phyloP scores from a whole-genome alignment of 1,140 invertebrate species.

The Aphidius ervi region DNA sequence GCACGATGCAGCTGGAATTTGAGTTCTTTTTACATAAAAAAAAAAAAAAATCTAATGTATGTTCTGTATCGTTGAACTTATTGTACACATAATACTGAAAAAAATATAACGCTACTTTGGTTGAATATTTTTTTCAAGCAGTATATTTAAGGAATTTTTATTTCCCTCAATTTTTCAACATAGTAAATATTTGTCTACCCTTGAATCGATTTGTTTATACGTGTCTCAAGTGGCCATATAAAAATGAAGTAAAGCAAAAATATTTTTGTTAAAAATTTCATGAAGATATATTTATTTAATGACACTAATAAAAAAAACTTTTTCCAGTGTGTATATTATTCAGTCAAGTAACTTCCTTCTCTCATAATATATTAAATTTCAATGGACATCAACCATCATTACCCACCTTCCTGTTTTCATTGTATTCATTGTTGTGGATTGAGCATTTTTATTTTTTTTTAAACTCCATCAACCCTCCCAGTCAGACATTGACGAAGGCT shows the following conservation, averaged over 20 bases:
- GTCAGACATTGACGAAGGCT: not conserved
- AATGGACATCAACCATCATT: conserved; percentile 1
- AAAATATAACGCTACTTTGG: no score
- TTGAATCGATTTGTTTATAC: no score
- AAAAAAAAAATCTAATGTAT: not conserved
- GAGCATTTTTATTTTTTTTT: not conserved
- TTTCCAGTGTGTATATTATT: not conserved
- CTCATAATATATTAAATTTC: conserved; percentile 2
- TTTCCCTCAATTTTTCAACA: no score
- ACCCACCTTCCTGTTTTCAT: conserved; percentile 2
- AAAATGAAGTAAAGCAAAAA: no score
- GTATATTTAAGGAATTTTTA: no score
- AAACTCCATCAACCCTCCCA: not conserved
- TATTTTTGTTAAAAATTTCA: no score
- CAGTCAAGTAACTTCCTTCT: not conserved
- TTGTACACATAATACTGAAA: not conserved
- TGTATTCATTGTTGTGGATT: conserved; percentile 2
- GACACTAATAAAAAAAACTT: no score
- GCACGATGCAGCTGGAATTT: conserved; percentile 16
- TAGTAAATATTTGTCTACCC: no score
- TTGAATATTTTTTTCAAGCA: no score
- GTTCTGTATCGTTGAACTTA: conserved; percentile 14
- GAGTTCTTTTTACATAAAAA: conserved; percentile 3
- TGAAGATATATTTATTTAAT: no score
- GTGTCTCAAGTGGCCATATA: no score